Percentiles rank a stretch among this genome's conserved stretches.
Evolutionary conservation across 2,888 invertebrate species (phyloP).

Genomic region (Sarcophaga carnaria): DNA sequence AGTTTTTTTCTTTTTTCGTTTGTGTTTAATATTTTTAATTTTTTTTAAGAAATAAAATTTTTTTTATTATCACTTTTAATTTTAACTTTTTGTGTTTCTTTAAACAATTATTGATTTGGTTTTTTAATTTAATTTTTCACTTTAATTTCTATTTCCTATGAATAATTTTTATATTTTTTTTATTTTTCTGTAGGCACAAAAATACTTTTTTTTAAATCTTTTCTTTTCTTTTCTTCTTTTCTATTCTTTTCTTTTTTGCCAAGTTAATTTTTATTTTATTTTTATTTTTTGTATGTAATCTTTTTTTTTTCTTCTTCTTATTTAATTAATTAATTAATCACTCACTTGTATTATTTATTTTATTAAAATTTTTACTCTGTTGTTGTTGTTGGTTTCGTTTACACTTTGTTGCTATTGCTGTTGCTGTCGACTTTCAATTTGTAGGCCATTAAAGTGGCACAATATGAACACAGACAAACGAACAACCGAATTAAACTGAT

Average conservation of each 20-base stretch:
- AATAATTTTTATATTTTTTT: neutral
- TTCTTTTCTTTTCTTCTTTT: neutral
- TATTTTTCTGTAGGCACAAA: neutral
- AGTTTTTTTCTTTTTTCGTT: neutral
- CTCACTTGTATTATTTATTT: neutral
- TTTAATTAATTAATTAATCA: constrained; percentile 57
- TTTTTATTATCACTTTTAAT: neutral
- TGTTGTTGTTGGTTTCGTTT: neutral
- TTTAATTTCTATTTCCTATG: neutral
- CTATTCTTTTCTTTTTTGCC: constrained; percentile 6
- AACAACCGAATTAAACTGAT: constrained; percentile 53
- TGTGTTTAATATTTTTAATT: neutral
- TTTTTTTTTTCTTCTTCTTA: constrained; percentile 68
- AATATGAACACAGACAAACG: constrained; percentile 24
- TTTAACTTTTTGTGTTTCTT: neutral
- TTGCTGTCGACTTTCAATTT: constrained; percentile 38
- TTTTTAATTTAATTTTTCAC: neutral
- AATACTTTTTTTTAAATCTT: constrained; percentile 12
- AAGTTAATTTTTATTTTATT: neutral
- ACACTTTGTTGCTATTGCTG: constrained; percentile 31
- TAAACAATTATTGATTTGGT: neutral
- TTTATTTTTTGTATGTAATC: constrained; percentile 48
- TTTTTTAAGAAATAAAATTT: neutral
- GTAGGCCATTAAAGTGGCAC: constrained; percentile 57
- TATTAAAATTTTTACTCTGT: neutral